Base-by-base conservation (phyloP, 2,113 vertebrate species). In the Urocynchramus pylzowi region DNA sequence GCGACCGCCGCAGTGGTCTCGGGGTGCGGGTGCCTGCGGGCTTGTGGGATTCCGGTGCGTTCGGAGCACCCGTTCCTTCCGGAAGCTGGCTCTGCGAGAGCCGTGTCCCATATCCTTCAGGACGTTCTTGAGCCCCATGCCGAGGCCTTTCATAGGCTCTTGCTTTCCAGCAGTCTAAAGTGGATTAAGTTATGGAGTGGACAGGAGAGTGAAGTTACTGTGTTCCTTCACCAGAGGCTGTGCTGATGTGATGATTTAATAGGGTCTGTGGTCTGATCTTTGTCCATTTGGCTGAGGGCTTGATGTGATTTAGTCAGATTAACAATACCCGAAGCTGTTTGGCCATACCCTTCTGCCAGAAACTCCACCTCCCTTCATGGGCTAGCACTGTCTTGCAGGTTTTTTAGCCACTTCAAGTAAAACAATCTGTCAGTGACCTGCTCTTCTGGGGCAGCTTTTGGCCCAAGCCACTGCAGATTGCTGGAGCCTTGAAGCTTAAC, bases 1-100 rank as follows among this genome's bases (percentile, higher is more conserved):
- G 11, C 11, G 3, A 0, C 8, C 1, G 37, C 19, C 4, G 16
- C 19, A 3, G 12, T 5, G 17, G 3, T 35, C 2, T 9, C 1
- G 21, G 4, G 15, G 59, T 2, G 11, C 24, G 13, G 4, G 5
- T 19, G 16, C 2, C 3, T 41, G 23, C 2, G 11, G 7, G 7
- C 6, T 12, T 37, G 3, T 22, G 37, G 9, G 17, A 2, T 1
- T 59, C 1, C 4, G 2, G 7, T 26, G 54, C 18, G 6, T 33
- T 52, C 11, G 14, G 27, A 37, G 37, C 12, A 13, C 6, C 7
- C 4, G 5, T 37, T 45, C 27, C 19, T 52, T 53, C 17, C 13
- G n/a, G n/a, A n/a, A n/a, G n/a, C 14, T 18, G 21, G 16, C 20
- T 56, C 17, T 64, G 57, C 9, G n/a, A 15, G 5, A 47, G 23